Base-by-base conservation (phyloP, 2,888 invertebrate genomes). In the Melinopterus prodromus region DNA sequence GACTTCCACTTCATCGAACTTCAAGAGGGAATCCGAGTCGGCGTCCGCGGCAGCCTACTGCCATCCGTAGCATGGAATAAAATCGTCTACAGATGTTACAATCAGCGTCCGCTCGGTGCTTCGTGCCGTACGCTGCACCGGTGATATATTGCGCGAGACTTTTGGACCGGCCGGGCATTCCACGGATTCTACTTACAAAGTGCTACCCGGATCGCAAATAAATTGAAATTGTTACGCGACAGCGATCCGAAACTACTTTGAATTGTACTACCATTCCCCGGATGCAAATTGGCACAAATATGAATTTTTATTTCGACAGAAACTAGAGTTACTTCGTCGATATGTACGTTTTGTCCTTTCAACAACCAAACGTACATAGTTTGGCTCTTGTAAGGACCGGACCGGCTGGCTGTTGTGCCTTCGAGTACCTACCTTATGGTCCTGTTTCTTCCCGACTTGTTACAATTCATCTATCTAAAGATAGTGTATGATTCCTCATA, bases 1-100 rank as follows among this genome's bases (percentile, higher is more conserved):
- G 70, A 76, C 80, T 80, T 80, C 80, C 78, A 78, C 78, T 80
- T 80, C 78, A 80, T 80, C 78, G 80, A 80, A 78, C 78, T 37
- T 75, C 71, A 77, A 76, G 78, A 76, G 74, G 71, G 78, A 75
- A 15, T 35, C 35, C 35, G 26, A 77, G 70, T 74, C 37, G 36
- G n/a, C 36, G 74, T 74, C 37, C 74, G 74, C 74, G 35, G 35
- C 74, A 35, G 74, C 74, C 53, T 53, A 53, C 12, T 53, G 53
- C 53, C 53, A 53, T 12, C 53, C 53, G 53, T 74, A 14, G 6
- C 74, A 35, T 37, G 35, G 74, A 74, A 74, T 74, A 74, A 74
- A 74, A 36, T 74, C 74, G 74, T 26, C 74, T 74, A 37, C 74
- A 74, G 74, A 74, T 74, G 74, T 74, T 74, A 37, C 74, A 74